phyloP scores from a whole-genome alignment of 1,140 invertebrate genomes.

The Phthorimaea operculella region DNA sequence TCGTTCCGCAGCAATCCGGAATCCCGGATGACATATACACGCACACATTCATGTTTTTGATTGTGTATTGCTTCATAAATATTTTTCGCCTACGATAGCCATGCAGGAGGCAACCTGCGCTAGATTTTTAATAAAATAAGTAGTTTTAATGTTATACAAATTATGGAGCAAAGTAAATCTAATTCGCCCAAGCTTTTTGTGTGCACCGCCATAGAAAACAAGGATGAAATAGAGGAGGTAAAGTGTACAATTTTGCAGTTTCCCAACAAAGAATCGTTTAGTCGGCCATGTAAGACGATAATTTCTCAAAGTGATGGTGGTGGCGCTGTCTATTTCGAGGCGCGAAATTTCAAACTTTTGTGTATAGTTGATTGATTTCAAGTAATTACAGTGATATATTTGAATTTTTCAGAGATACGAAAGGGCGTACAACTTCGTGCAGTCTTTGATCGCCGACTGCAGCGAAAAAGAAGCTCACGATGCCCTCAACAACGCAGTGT shows the following conservation, averaged over 20 bases:
- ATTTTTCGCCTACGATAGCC: slow-evolving; percentile 68
- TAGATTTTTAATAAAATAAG: slow-evolving; percentile 61
- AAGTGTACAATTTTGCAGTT: slow-evolving; percentile 63
- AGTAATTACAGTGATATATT: slow-evolving; percentile 32
- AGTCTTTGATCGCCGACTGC: slow-evolving; percentile 80
- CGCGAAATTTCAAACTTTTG: slow-evolving; percentile 47
- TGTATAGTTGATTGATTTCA: slow-evolving; percentile 2
- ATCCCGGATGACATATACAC: slow-evolving; percentile 26
- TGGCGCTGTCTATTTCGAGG: slow-evolving; percentile 48
- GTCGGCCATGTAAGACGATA: slow-evolving; percentile 69
- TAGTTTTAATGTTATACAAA: slow-evolving; percentile 57
- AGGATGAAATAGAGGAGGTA: slow-evolving; percentile 88
- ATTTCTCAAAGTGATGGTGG: slow-evolving; percentile 63
- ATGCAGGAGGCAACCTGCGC: slow-evolving; percentile 67
- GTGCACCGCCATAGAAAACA: slow-evolving; percentile 79
- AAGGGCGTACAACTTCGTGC: slow-evolving; percentile 80
- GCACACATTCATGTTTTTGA: slow-evolving; percentile 40
- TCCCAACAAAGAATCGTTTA: slow-evolving; percentile 68
- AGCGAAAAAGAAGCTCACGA: slow-evolving; percentile 96
- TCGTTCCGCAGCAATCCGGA: slow-evolving; percentile 13
- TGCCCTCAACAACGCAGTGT: slow-evolving; percentile 86
- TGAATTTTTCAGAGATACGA: slow-evolving; percentile 86
- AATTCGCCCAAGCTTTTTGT: slow-evolving; percentile 69
- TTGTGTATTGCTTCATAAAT: slow-evolving; percentile 61
- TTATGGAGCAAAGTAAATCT: slow-evolving; percentile 71